These are phyloP conservation scores for Syngnathus scovelli DNA, from an alignment of 2,113 vertebrate genomes.

Conservation along the genomic window DNA sequence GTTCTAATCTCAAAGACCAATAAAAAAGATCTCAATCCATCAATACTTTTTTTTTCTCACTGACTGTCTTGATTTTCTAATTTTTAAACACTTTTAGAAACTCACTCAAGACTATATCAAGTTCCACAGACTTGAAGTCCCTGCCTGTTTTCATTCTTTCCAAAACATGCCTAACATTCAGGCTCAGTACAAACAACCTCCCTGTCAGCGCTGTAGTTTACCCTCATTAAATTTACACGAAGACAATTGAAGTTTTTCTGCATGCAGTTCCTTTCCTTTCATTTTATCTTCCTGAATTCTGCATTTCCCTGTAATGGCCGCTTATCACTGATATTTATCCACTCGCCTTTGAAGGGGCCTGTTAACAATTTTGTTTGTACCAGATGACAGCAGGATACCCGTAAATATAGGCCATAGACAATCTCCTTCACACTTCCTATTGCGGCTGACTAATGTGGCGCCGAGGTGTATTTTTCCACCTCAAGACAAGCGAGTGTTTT, in stretches of 20 bases:
- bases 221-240: background rate
- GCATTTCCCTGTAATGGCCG: background rate
- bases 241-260: no score
- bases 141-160: constrained; percentile 15
- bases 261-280: no score
- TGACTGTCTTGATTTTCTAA: background rate
- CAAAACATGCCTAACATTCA: constrained; percentile 15
- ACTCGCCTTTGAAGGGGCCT: constrained; percentile 2
- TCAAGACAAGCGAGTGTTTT: background rate
- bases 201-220: background rate
- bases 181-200: constrained; percentile 19
- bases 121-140: constrained; percentile 10
- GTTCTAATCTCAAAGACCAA: background rate
- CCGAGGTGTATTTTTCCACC: constrained; percentile 38
- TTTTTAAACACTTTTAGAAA: background rate
- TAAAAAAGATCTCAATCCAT: background rate
- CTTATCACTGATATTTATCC: constrained; percentile 3
- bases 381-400: constrained; percentile 17
- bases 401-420: constrained; percentile 12
- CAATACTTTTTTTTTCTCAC: background rate
- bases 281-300: background rate
- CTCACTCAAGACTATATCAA: no score
- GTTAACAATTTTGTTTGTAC: constrained; percentile 23
- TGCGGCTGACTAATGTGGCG: constrained; percentile 5
- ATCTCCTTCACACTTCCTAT: constrained; percentile 25